phyloP scores from a whole-genome alignment of 2,113 vertebrate species.

The Pelusios castaneus region DNA sequence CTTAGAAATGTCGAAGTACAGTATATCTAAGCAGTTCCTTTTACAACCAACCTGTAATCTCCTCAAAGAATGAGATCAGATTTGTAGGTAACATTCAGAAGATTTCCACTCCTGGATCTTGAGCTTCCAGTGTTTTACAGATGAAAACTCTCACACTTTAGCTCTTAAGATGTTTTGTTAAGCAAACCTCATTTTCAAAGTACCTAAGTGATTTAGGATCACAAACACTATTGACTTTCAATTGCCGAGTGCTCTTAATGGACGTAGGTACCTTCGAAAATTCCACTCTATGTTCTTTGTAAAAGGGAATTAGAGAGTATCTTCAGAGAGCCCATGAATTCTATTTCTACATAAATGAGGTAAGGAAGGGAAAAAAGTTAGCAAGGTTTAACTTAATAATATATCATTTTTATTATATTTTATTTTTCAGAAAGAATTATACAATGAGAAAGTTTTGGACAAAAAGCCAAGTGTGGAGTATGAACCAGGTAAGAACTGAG shows the following conservation, averaged over 20 bases:
- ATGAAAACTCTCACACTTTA: neutral
- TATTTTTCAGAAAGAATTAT: neutral
- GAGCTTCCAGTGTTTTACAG: neutral
- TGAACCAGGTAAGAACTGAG: neutral
- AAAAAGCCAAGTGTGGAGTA: neutral
- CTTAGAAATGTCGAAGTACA: neutral
- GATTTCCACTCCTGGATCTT: neutral
- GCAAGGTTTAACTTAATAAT: neutral
- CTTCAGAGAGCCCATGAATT: neutral
- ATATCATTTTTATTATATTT: neutral
- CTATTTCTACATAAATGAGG: neutral
- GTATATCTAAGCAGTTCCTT: neutral
- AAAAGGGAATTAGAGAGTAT: neutral
- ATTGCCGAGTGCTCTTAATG: neutral
- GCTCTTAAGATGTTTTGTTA: neutral
- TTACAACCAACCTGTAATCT: neutral
- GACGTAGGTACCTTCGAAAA: neutral
- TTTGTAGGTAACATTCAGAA: neutral
- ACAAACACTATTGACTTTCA: neutral
- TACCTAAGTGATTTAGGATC: neutral
- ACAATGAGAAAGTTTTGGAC: neutral
- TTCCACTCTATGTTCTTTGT: neutral
- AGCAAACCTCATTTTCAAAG: too few species aligned
- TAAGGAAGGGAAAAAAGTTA: neutral
- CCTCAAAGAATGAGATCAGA: neutral